phyloP scores from a whole-genome alignment of 2,797 vertebrate genomes.

The Melanitta fusca region DNA sequence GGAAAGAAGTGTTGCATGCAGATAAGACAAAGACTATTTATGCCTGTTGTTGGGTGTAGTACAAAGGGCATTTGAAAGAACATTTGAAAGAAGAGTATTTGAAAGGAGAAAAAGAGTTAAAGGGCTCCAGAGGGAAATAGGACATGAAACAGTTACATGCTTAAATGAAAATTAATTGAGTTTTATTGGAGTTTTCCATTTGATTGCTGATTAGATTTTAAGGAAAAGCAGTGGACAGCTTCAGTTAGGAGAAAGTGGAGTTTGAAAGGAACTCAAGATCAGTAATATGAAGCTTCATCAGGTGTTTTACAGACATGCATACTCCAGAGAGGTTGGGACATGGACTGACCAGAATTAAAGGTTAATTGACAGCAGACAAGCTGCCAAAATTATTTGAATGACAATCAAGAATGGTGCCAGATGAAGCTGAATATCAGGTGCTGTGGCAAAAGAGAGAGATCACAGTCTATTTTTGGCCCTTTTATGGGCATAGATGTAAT shows the following conservation, averaged over 20 bases:
- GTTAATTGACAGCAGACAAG: neutral
- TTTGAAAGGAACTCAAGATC: neutral
- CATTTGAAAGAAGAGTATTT: neutral
- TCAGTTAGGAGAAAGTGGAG: neutral
- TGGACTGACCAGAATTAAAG: neutral
- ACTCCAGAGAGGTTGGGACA: neutral
- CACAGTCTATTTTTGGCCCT: neutral
- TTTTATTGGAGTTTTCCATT: neutral
- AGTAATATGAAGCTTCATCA: neutral
- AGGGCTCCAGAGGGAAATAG: neutral
- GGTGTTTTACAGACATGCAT: neutral
- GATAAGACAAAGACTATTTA: neutral
- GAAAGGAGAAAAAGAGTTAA: neutral
- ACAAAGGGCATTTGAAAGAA: neutral
- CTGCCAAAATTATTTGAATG: neutral
- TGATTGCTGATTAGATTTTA: neutral
- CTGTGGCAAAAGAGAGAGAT: neutral
- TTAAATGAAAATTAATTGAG: neutral
- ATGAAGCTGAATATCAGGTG: neutral
- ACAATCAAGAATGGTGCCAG: neutral
- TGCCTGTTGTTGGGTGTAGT: neutral
- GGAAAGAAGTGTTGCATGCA: fast-evolving
- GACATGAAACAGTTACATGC: neutral
- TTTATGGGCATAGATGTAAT: neutral
- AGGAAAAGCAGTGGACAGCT: neutral